These are phyloP conservation scores for Orussus abietinus DNA, from an alignment of 1,140 invertebrate genomes.

Conservation along the genomic window DNA sequence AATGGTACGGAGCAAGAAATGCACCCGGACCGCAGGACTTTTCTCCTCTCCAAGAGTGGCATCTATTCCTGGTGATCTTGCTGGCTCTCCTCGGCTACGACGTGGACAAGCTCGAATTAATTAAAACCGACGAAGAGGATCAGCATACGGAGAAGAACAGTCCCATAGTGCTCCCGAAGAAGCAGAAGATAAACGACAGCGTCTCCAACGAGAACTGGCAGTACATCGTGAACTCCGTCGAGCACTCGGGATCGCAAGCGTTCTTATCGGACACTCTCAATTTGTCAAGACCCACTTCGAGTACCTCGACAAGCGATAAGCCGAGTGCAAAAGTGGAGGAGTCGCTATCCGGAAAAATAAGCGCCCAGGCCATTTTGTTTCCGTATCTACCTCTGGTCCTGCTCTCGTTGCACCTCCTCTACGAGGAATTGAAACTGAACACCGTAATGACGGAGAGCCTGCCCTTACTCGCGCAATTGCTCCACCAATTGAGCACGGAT, in stretches of 20 bases:
- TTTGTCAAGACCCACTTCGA: constrained; percentile 28
- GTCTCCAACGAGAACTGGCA: constrained; percentile 75
- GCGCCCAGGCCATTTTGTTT: constrained; percentile 67
- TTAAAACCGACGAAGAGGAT: constrained; percentile 48
- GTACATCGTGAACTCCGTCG: constrained; percentile 62
- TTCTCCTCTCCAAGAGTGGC: constrained; percentile 76
- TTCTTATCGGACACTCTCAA: constrained; percentile 32
- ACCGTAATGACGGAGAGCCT: constrained; percentile 66
- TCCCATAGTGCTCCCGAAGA: constrained; percentile 46
- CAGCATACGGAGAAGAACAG: constrained; percentile 36
- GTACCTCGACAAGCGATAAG: constrained; percentile 23
- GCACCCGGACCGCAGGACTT: constrained; percentile 79
- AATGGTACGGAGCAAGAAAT: constrained; percentile 85
- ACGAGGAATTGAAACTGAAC: constrained; percentile 88
- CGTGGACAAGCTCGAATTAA: constrained; percentile 58
- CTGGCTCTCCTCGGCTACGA: constrained; percentile 73
- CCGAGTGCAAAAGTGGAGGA: constrained; percentile 17
- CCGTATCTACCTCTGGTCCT: constrained; percentile 70
- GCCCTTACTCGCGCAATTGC: constrained; percentile 64
- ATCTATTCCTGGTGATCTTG: constrained; percentile 67
- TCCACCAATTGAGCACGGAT: constrained; percentile 77
- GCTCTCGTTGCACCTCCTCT: constrained; percentile 81
- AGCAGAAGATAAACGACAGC: constrained; percentile 54
- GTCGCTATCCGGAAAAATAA: constrained; percentile 54
- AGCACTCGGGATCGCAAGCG: constrained; percentile 46